Evolutionary conservation across 2,797 vertebrate species (phyloP).

Genomic region (Harpagifer antarcticus): DNA sequence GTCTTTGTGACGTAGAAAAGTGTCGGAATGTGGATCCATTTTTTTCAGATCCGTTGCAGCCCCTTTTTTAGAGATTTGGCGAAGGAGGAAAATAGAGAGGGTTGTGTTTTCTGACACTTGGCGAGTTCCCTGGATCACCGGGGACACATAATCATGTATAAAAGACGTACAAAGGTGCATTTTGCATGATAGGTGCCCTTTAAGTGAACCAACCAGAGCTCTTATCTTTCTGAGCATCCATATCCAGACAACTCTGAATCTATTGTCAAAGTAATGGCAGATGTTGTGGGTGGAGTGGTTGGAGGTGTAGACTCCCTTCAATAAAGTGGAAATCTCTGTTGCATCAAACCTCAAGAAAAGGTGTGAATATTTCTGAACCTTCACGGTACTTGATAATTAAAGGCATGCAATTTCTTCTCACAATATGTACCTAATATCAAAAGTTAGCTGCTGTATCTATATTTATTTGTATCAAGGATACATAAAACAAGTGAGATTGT

Average conservation of each 20-base stretch:
- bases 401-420: neutral
- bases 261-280: constrained; percentile 6
- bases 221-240: constrained; percentile 41
- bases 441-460: neutral
- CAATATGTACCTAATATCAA: neutral
- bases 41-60: too few species aligned
- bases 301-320: neutral
- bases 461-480: neutral
- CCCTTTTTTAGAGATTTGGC: too few species aligned
- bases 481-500: neutral
- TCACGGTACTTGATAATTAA: neutral
- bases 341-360: constrained; percentile 3
- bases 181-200: too few species aligned
- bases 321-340: constrained; percentile 20
- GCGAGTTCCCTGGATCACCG: too few species aligned
- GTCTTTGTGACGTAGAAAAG: too few species aligned
- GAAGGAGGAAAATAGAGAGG: too few species aligned
- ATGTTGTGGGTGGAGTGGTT: neutral
- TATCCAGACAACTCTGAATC: constrained; percentile 37
- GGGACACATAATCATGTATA: too few species aligned
- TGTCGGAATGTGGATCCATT: too few species aligned
- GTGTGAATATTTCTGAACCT: constrained; percentile 3
- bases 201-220: constrained; percentile 31
- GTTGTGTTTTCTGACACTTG: too few species aligned
- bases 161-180: too few species aligned